Base-by-base conservation (phyloP, 2,888 invertebrate species). In the Brenthis daphne region DNA sequence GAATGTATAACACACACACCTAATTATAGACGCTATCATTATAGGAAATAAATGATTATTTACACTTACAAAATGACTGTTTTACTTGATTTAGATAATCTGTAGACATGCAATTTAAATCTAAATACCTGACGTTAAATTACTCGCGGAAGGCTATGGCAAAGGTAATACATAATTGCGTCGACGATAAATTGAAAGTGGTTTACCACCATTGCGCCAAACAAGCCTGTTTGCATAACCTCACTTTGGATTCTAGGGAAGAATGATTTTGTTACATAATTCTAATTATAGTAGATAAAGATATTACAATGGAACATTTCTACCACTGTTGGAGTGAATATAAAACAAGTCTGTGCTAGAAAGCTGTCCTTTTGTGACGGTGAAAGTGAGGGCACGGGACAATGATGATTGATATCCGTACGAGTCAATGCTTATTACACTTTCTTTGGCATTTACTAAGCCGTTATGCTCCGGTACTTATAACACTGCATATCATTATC, bases 341-440 rank as follows among this genome's bases (percentile, higher is more conserved):
- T 81, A 78, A 85, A 86, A 80, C 82, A 75, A 71, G 73, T 73
- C 75, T 74, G 75, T 79, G 75, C 74, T 85, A 85, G 89, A 90
- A 89, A 89, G 88, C 75, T n/a, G 48, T 90, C 89, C 88, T 90
- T 37, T 90, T 88, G 87, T 87, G 76, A 71, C 70, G 57, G 88
- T 81, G 87, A 87, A 90, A 89, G 89, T 83, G 77, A 80, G 76
- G 12, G 8, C 33, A 48, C 60, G 48, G 73, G 74, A 70, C 79
- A 77, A 82, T 79, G 81, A 80, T 85, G 83, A 85, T 81, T 79
- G 84, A 85, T 82, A 78, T 73, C 77, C 75, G 76, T 75, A 72
- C 74, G 78, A 78, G 74, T 76, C 75, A 74, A 29, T 29, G 75
- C 50, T 76, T 73, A 76, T 80, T 80, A 82, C 76, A 54, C 65